phyloP scores from a whole-genome alignment of 2,113 vertebrate genomes.

The Dipodomys spectabilis region DNA sequence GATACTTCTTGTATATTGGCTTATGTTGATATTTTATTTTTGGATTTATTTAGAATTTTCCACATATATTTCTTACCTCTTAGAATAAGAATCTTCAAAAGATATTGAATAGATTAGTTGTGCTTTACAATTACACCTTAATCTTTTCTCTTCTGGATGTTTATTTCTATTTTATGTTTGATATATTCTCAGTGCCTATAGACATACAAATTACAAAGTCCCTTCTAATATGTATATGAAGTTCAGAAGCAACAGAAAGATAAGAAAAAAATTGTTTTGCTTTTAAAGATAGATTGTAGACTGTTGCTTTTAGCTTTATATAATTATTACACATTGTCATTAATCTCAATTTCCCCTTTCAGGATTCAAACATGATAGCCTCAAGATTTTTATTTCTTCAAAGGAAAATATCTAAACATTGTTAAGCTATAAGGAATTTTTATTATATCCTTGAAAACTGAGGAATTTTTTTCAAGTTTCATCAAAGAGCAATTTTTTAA shows the following conservation, averaged over 20 bases:
- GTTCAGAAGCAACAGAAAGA: constrained; percentile 46
- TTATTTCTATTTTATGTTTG: constrained; percentile 18
- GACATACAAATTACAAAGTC: background rate
- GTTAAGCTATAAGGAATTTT: constrained; percentile 79
- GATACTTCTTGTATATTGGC: background rate
- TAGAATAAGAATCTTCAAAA: constrained; percentile 36
- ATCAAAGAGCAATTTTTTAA: constrained; percentile 81
- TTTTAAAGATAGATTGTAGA: constrained; percentile 30
- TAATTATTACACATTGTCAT: constrained; percentile 50
- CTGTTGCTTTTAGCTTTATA: constrained; percentile 59
- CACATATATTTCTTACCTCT: constrained; percentile 4
- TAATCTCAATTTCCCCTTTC: constrained; percentile 68
- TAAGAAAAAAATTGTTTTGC: constrained; percentile 21
- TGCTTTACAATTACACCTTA: constrained; percentile 20
- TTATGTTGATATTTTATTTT: constrained; percentile 34
- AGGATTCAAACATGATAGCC: constrained; percentile 66
- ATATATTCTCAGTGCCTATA: background rate
- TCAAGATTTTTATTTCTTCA: constrained; percentile 76
- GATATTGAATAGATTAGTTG: constrained; percentile 28
- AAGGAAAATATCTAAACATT: constrained; percentile 76
- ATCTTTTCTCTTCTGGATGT: background rate
- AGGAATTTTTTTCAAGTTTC: constrained; percentile 78
- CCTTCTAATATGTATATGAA: background rate
- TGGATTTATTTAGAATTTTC: constrained; percentile 51
- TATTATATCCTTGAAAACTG: constrained; percentile 82